Conservation (phyloP, 2,888 invertebrate genomes). For the Brachypalpus laphriformis region DNA sequence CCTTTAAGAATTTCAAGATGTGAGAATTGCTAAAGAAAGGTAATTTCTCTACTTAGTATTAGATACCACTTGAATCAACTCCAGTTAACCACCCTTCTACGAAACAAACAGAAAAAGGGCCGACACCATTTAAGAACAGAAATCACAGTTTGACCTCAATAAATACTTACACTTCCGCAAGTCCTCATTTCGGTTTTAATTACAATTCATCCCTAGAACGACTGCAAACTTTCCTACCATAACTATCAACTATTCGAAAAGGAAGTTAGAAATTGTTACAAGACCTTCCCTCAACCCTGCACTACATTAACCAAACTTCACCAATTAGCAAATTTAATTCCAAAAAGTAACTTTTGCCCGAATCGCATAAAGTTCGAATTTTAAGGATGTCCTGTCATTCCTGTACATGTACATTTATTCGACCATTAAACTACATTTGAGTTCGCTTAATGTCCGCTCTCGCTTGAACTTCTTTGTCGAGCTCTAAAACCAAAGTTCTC, state of each 20-base stretch:
- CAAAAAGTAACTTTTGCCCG: conserved; percentile 20
- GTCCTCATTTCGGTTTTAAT: conserved; percentile 34
- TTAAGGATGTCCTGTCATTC: conserved; percentile 25
- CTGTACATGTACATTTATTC: conserved; percentile 1
- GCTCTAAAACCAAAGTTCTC: conserved; percentile 30
- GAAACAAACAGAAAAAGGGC: neutral
- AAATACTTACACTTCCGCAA: conserved; percentile 19
- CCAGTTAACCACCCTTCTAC: neutral
- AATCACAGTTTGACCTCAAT: conserved; percentile 49
- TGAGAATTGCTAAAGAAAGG: too few species aligned
- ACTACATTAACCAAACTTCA: conserved; percentile 63
- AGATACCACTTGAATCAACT: neutral
- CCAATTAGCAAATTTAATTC: conserved; percentile 65
- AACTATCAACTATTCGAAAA: conserved; percentile 3
- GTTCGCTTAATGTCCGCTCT: conserved; percentile 12
- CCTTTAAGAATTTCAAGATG: neutral
- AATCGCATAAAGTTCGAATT: conserved; percentile 16
- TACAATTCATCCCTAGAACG: conserved; percentile 20
- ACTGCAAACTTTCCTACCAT: neutral
- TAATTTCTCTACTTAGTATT: neutral
- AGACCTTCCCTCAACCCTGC: conserved; percentile 1
- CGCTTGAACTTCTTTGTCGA: conserved; percentile 16
- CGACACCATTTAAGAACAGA: neutral
- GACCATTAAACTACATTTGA: conserved; percentile 25
- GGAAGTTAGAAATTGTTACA: conserved; percentile 33